Evolutionary conservation across 2,888 invertebrate species (phyloP).

Genomic region (Aleiodes leptofemur): DNA sequence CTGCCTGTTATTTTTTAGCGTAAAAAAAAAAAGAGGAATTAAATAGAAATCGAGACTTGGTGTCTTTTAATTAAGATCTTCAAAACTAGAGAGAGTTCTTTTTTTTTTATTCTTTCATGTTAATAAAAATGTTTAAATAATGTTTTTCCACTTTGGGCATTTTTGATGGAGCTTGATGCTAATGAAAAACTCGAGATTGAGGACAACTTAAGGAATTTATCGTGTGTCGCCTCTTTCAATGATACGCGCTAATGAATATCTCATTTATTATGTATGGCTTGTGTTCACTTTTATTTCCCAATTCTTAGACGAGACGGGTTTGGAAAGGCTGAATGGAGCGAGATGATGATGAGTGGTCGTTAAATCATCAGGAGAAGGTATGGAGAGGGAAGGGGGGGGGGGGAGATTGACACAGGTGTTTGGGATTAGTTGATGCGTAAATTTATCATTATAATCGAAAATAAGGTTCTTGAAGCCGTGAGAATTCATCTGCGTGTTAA

Average conservation of each 20-base stretch:
- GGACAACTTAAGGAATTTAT: neutral
- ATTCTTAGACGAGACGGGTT: slow-evolving; percentile 2
- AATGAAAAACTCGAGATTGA: slow-evolving; percentile 64
- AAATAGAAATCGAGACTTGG: neutral
- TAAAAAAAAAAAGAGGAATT: no score
- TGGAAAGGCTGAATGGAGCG: slow-evolving; percentile 19
- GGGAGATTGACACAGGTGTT: neutral
- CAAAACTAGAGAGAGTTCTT: slow-evolving; percentile 6
- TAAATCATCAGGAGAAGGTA: neutral
- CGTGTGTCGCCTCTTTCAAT: no score
- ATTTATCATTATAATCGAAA: no score
- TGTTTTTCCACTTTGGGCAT: no score
- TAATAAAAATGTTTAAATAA: slow-evolving; percentile 1
- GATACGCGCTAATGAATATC: slow-evolving; percentile 65
- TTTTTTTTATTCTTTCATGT: neutral
- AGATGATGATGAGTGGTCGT: slow-evolving; percentile 7
- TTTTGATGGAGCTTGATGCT: no score
- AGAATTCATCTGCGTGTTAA: slow-evolving; percentile 51
- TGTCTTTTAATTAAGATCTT: slow-evolving; percentile 30
- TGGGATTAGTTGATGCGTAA: no score
- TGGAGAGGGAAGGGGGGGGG: neutral
- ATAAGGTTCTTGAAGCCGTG: neutral
- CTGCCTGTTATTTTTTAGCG: slow-evolving; percentile 1
- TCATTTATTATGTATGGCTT: slow-evolving; percentile 52
- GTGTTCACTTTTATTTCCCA: slow-evolving; percentile 54